Base-by-base conservation (phyloP, 2,113 vertebrate genomes). In the Cottus gobio region DNA sequence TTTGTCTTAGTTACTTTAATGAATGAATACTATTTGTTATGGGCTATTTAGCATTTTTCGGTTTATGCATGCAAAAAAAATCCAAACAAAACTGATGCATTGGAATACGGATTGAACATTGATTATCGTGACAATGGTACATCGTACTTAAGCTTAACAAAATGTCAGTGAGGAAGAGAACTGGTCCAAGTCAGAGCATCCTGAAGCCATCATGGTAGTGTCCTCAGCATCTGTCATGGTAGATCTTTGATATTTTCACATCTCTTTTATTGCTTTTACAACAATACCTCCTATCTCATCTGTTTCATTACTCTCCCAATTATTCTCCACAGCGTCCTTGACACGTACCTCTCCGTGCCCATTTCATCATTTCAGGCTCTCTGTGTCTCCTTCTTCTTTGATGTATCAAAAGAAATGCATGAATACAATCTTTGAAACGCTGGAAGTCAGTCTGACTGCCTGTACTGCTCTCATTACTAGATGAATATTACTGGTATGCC, bases 341-440 rank as follows among this genome's bases (percentile, higher is more conserved):
- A 69, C 28, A 48, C 62, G 61, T 46, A 36, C 15, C 5, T 75
- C 71, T 74, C 65, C 37, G 70, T 1, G 0, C 26, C 31, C 52
- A 50, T 89, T 26, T 84, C 37, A 82, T 76, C 30, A 74, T 57
- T 70, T 50, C 75, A 69, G 48, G 9, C 16, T 18, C 1, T 31
- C 18, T 56, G 34, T 42, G 65, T 57, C 62, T 77, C 31, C n/a
- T 61, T 42, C 50, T 9, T 4, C 57, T 83, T 79, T 81, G 65
- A 82, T 54, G 62, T 34, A 78, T 76, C 75, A 77, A 28, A 84
- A 73, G 34, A 73, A 74, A 79, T 54, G 3, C 54, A 30, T 65
- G 52, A 85, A 84, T 76, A 26, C n/a, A 28, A 52, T 73, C 66
- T 83, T 60, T 75, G 58, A 78, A 85, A 62, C 0, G 67, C 68